phyloP scores from a whole-genome alignment of 2,113 vertebrate species.

The Cisticola juncidis region DNA sequence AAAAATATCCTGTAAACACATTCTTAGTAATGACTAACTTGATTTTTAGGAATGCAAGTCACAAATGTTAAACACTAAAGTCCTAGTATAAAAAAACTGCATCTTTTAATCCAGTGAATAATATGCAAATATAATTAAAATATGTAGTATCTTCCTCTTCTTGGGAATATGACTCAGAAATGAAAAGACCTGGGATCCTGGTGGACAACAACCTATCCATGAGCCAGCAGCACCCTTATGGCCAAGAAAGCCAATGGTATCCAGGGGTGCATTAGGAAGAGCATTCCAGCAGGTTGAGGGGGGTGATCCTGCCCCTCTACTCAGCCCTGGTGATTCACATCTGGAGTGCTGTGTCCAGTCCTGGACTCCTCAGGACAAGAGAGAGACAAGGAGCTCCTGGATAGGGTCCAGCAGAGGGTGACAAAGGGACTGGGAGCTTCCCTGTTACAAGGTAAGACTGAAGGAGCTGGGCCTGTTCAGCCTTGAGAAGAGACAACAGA shows the following conservation, averaged over 20 bases:
- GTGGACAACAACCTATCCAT: neutral
- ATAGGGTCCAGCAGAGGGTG: neutral
- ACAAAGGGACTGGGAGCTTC: neutral
- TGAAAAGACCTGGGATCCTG: neutral
- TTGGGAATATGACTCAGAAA: neutral
- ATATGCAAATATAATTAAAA: neutral
- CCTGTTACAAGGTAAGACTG: neutral
- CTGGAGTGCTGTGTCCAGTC: neutral
- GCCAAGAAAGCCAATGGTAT: neutral
- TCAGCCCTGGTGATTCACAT: neutral
- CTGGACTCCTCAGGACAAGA: neutral
- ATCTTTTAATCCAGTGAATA: neutral
- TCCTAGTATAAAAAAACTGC: neutral
- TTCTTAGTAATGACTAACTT: neutral
- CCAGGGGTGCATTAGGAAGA: neutral
- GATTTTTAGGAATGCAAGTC: neutral
- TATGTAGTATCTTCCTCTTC: neutral
- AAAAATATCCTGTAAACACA: neutral
- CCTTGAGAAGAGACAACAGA: fast-evolving
- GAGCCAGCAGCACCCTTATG: fast-evolving
- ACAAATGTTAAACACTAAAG: neutral
- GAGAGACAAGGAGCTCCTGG: neutral
- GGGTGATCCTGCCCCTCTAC: neutral
- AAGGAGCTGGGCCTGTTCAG: neutral
- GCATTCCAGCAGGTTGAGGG: neutral